Percentiles rank a stretch among this genome's conserved stretches.
phyloP scores from a whole-genome alignment of 1,140 invertebrate genomes.

The Scylla paramamosain region DNA sequence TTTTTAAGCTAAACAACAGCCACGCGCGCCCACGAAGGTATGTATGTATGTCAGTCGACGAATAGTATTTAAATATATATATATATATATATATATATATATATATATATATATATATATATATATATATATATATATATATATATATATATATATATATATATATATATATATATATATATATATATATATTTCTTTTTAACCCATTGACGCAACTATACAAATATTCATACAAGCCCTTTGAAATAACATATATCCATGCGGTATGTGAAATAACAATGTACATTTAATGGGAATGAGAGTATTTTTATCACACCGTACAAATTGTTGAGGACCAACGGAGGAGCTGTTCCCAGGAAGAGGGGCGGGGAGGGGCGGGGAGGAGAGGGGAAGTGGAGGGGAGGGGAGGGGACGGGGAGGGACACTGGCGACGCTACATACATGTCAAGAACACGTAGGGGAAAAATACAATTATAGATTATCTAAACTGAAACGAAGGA shows the following conservation, averaged over 20 bases:
- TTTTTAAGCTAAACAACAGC: background rate
- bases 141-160: background rate
- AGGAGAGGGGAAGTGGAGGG: background rate
- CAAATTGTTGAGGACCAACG: slow-evolving; percentile 49
- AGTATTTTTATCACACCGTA: slow-evolving; percentile 65
- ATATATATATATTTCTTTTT: slow-evolving; percentile 32
- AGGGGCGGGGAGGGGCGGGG: background rate
- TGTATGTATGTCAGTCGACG: background rate
- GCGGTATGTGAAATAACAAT: slow-evolving; percentile 70
- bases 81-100: background rate
- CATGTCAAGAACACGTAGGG: background rate
- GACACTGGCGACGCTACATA: background rate
- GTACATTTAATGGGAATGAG: slow-evolving; percentile 70
- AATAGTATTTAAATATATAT: slow-evolving; percentile 13
- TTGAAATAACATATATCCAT: slow-evolving; percentile 67
- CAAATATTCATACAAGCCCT: slow-evolving; percentile 62
- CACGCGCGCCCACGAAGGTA: background rate
- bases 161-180: background rate
- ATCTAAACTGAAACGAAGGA: no score
- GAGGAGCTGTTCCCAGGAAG: slow-evolving; percentile 37
- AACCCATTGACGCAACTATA: slow-evolving; percentile 60
- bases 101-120: background rate
- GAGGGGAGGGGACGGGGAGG: background rate
- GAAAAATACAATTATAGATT: background rate
- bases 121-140: background rate